Evolutionary conservation across 2,797 vertebrate species (phyloP).

Genomic region (Centropyge bicolor): DNA sequence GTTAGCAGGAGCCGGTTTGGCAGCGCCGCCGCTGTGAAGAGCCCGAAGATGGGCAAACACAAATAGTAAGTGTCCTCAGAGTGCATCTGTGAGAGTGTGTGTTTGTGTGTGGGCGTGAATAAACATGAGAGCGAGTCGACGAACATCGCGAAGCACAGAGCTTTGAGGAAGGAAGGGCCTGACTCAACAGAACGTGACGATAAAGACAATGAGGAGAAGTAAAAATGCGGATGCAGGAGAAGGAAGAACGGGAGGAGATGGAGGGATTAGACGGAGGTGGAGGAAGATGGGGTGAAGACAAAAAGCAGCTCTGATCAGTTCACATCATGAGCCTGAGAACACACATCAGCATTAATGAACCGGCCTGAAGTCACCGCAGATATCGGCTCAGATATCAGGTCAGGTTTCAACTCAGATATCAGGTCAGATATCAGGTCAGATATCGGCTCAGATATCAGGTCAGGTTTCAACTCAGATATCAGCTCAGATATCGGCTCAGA

Average conservation of each 20-base stretch:
- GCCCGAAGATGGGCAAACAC: conserved; percentile 24
- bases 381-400: too few relatives aligned
- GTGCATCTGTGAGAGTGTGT: conserved; percentile 15
- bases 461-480: too few relatives aligned
- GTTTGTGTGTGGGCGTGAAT: conserved; percentile 37
- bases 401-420: too few relatives aligned
- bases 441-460: too few relatives aligned
- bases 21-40: conserved; percentile 15
- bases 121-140: conserved; percentile 45
- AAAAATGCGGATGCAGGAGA: background rate
- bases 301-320: background rate
- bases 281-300: background rate
- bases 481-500: too few relatives aligned
- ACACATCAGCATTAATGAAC: too few relatives aligned
- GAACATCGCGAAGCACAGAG: conserved; percentile 14
- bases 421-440: too few relatives aligned
- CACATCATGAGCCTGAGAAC: too few relatives aligned
- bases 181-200: conserved; percentile 43
- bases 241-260: background rate
- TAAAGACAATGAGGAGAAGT: conserved; percentile 11
- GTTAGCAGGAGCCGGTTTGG: background rate
- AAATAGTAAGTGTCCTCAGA: conserved; percentile 19
- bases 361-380: too few relatives aligned
- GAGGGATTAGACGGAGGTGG: background rate
- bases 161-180: background rate